Evolutionary conservation across 1,140 invertebrate genomes (phyloP), one percentile per base, ranked within the genome.

Genomic region (Phocides pigmalion): DNA sequence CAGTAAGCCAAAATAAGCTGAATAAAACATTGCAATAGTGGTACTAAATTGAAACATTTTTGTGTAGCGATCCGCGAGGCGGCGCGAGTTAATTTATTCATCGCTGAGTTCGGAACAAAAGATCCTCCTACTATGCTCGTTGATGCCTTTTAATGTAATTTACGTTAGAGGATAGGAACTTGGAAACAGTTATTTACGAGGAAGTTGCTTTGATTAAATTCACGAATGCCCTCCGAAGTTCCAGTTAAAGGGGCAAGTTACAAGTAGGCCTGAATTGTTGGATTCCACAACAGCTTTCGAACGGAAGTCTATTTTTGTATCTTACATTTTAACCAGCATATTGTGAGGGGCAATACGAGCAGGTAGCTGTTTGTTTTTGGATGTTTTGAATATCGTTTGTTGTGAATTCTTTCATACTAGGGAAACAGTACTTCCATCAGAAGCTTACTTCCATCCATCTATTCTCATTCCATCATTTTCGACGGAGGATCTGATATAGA

Each of bases 181-280:
- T 62, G 61, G 37, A 64, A 64, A 64, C 62, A 63, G 65, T 62
- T 62, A 64, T 66, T 66, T 64, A 66, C 44, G 63, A 64, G 66
- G 64, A 74, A 72, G 69, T 69, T 66, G 65, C 68, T 77, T 77
- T 74, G 75, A 77, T 77, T 74, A 77, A 72, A 77, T 72, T 68
- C 64, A 64, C 65, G 46, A 63, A 65, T 64, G 66, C 63, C 64
- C 37, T 62, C 17, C 37, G 22, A 65, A 70, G 62, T 70, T 62
- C 8, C 67, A 70, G 68, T 66, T 64, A 76, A 76, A 72, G 70
- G 66, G 62, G 64, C 53, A 56, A 70, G 32, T 70, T 41, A 20
- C 20, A 58, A 65, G 59, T 72, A 47, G 12, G 35, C 39, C 8
- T 44, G 42, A 64, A 56, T 56, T 44, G 15, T 66, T 35, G 28